Percentiles rank a stretch among this genome's conserved stretches.
Evolutionary conservation across 2,888 invertebrate genomes (phyloP).

Genomic region (Nephrotoma guestfalica): DNA sequence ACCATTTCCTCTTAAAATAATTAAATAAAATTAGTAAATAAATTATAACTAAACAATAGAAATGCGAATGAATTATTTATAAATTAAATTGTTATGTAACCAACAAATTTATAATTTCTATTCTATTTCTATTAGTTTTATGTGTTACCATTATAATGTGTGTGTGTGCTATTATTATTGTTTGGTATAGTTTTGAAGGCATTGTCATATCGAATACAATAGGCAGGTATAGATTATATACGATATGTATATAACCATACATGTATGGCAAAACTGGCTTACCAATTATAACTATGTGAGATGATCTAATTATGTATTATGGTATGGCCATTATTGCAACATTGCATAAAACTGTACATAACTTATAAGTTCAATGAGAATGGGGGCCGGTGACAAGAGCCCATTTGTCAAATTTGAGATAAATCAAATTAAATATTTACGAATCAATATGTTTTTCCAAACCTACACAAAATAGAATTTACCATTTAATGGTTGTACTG

Average conservation of each 20-base stretch:
- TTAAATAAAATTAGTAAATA: background rate
- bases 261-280: background rate
- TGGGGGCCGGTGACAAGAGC: too few species aligned
- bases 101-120: background rate
- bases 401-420: too few species aligned
- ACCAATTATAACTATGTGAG: background rate
- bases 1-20: background rate
- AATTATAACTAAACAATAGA: background rate
- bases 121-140: background rate
- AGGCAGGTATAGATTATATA: background rate
- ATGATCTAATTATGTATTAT: background rate
- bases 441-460: background rate
- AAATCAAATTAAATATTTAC: background rate
- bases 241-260: background rate
- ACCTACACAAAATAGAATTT: background rate
- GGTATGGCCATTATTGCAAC: background rate
- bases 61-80: background rate
- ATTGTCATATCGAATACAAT: background rate
- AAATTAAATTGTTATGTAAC: background rate
- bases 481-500: background rate
- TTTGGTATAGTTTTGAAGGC: background rate
- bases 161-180: background rate
- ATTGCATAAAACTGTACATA: background rate
- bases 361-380: background rate
- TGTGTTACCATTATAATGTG: background rate